Evolutionary conservation across 2,797 vertebrate genomes (phyloP), one percentile per base, ranked within the genome.

Genomic region (Gymnoscopelus braueri): DNA sequence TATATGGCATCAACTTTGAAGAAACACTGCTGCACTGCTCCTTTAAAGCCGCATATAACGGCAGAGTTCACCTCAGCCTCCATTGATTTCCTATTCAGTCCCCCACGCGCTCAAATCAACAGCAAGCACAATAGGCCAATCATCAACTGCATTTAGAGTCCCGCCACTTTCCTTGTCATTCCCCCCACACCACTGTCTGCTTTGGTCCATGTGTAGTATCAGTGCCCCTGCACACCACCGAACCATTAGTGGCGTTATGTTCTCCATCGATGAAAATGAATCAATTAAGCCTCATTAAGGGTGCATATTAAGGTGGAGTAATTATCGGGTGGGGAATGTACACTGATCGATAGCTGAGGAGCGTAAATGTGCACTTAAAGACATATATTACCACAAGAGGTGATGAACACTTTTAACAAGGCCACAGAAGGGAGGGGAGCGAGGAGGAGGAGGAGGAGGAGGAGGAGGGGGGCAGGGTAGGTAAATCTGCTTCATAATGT

Each of bases 31-130:
- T 19, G 19, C 19, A 19, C 19, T 19, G 19, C 19, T 19, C 19
- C 19, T 19, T 19, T 19, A 92, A 90, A 68, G 65, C 75, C 65
- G 75, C 81, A 19, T 19, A 76, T 84, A 77, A 84, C 89, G 80
- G 77, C 74, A 65, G 77, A 75, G 67, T 71, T 75, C 79, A 91
- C 84, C 78, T 81, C 75, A 63, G 84, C 87, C 79, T 35, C 75
- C 91, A 94, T 93, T 94, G 93, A 95, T 95, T 95, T 94, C 87
- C 94, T 93, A 94, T 94, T 94, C 92, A 92, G 91, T 89, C 89
- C 79, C 62, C 63, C 87, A 86, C 88, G 85, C 87, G 89, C 88
- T 89, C 29, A 92, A 94, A 94, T 95, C 94, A 95, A 93, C 92
- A 91, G 87, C 90, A 71, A 84, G 89, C 91, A 94, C 93, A 95